A percentile compares a stretch with the other conserved stretches of the same genome.
Conservation (phyloP, 2,888 invertebrate species). For the Euplexia lucipara region DNA sequence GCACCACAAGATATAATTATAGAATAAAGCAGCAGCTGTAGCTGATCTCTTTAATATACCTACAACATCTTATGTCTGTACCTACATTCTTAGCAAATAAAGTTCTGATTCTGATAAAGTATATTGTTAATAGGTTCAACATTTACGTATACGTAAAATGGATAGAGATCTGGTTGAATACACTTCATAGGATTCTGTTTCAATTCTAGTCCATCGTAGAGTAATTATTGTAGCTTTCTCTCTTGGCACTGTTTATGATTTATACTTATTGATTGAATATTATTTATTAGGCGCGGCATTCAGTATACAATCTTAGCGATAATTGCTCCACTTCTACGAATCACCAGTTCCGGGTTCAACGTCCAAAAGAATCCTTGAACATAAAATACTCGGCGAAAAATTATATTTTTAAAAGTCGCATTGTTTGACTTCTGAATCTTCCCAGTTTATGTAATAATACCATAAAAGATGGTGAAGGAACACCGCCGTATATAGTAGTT, state of each 20-base stretch:
- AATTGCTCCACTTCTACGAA: constrained; percentile 39
- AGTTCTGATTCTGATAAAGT: too few species aligned
- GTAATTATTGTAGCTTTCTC: constrained; percentile 39
- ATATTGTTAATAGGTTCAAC: not conserved
- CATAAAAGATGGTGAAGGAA: constrained; percentile 31
- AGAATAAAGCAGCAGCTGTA: too few species aligned
- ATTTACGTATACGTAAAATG: not conserved
- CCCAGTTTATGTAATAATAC: constrained; percentile 45
- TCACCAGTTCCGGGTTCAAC: constrained; percentile 44
- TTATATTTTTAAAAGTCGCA: constrained; percentile 7
- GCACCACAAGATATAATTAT: too few species aligned
- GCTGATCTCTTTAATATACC: too few species aligned
- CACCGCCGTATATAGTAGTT: constrained; percentile 44
- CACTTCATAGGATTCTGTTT: not conserved
- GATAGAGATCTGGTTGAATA: not conserved
- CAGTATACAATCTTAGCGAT: constrained; percentile 25
- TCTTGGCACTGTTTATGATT: constrained; percentile 31
- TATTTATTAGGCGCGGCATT: constrained; percentile 49
- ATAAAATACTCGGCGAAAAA: constrained; percentile 12
- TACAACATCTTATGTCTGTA: too few species aligned
- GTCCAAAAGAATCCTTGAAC: constrained; percentile 6
- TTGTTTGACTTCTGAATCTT: constrained; percentile 31
- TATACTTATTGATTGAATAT: constrained; percentile 51
- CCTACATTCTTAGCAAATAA: too few species aligned
- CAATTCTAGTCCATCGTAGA: constrained; percentile 14